These are phyloP conservation scores for Hydropsyche betteni DNA, from an alignment of 2,888 invertebrate genomes.

Conservation along the genomic window DNA sequence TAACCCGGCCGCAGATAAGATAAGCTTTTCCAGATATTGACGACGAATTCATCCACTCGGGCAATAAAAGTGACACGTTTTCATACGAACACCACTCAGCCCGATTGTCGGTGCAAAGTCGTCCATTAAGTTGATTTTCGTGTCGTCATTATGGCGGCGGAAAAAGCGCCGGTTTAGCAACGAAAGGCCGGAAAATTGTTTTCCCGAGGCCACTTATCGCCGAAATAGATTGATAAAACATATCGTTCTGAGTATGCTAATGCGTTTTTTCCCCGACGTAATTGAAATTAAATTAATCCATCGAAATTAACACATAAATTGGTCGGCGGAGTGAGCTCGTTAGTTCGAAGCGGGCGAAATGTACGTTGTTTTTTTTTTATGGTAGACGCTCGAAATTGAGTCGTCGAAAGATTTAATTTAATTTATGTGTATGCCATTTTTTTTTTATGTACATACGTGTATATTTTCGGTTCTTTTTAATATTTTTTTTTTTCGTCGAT, in stretches of 20 bases:
- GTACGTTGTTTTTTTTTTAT: neutral
- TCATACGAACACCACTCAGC: neutral
- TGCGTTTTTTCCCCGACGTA: neutral
- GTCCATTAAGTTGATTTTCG: constrained; percentile 34
- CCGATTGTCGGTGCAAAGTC: neutral
- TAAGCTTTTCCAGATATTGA: too few species aligned
- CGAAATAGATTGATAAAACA: constrained; percentile 28
- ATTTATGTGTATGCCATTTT: constrained; percentile 11
- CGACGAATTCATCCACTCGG: neutral
- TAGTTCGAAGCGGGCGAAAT: constrained; percentile 2
- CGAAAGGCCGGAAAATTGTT: constrained; percentile 21
- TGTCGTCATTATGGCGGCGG: neutral
- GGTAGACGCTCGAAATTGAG: neutral
- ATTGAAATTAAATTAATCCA: constrained; percentile 6
- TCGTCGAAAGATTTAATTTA: constrained; percentile 22
- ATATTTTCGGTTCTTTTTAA: constrained; percentile 1
- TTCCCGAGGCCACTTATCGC: constrained; percentile 11
- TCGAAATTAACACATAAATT: constrained; percentile 26
- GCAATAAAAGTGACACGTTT: too few species aligned
- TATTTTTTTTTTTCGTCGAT: constrained; percentile 11
- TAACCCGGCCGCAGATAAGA: too few species aligned
- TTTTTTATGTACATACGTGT: neutral
- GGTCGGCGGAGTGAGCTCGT: constrained; percentile 3
- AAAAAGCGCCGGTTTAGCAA: neutral
- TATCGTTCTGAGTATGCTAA: neutral